phyloP scores from a whole-genome alignment of 2,888 invertebrate genomes.

The Myopa tessellatipennis region DNA sequence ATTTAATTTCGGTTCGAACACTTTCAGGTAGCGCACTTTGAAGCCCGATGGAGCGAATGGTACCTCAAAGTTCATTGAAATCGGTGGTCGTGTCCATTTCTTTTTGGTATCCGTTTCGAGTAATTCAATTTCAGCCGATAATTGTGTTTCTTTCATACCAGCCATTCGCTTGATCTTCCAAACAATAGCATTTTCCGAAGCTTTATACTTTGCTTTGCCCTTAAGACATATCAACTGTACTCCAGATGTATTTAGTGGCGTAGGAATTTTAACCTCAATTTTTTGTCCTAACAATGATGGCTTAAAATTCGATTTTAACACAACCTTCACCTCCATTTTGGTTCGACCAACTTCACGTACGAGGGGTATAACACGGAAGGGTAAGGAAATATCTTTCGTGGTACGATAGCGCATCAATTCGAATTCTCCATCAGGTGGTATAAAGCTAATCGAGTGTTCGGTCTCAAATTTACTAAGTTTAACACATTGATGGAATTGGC shows the following conservation, averaged over 20 bases:
- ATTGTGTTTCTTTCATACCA: slow-evolving; percentile 99
- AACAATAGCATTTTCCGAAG: slow-evolving; percentile 98
- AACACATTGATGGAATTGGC: slow-evolving; percentile 99
- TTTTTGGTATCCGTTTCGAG: slow-evolving; percentile 99
- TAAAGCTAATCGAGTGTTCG: slow-evolving; percentile 99
- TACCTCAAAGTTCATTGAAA: slow-evolving; percentile 99
- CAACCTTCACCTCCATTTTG: slow-evolving; percentile 99
- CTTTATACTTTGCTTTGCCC: slow-evolving; percentile 99
- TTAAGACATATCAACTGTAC: slow-evolving; percentile 99
- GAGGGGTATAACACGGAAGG: slow-evolving; percentile 98
- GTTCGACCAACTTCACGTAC: slow-evolving; percentile 98
- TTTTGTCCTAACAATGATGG: slow-evolving; percentile 98
- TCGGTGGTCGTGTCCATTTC: slow-evolving; percentile 99
- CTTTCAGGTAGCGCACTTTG: slow-evolving; percentile 99
- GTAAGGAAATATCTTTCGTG: slow-evolving; percentile 98
- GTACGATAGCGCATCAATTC: slow-evolving; percentile 99
- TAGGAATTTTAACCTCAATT: slow-evolving; percentile 99
- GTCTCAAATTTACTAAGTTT: slow-evolving; percentile 99
- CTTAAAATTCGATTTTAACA: slow-evolving; percentile 99
- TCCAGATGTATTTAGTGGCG: slow-evolving; percentile 97
- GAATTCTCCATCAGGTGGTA: slow-evolving; percentile 99
- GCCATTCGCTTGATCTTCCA: slow-evolving; percentile 96
- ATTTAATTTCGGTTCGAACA: slow-evolving; percentile 99
- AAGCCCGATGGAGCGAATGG: slow-evolving; percentile 99
- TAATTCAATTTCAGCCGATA: slow-evolving; percentile 98